Evolutionary conservation across 2,888 invertebrate species (phyloP).

Genomic region (Lydus trimaculatus): DNA sequence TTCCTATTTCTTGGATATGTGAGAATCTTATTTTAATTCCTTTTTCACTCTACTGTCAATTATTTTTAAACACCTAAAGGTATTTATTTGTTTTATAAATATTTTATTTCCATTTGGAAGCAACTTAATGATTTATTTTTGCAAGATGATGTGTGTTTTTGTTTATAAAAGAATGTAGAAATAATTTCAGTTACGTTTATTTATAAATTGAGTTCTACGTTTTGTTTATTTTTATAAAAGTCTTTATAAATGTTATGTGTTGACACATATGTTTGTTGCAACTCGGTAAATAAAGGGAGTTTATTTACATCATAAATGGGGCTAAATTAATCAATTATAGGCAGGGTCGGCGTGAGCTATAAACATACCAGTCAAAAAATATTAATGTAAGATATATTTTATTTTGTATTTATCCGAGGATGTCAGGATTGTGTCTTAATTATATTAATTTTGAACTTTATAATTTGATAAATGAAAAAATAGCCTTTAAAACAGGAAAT

Average conservation of each 20-base stretch:
- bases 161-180: conserved; percentile 39
- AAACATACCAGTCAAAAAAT: too few species aligned
- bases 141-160: conserved; percentile 47
- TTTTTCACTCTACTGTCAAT: too few species aligned
- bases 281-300: not conserved
- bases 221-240: conserved; percentile 28
- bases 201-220: conserved; percentile 17
- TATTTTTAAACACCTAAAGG: not conserved
- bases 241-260: conserved; percentile 29
- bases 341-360: too few species aligned
- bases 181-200: conserved; percentile 25
- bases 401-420: too few species aligned
- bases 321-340: not conserved
- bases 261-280: conserved; percentile 33
- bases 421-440: too few species aligned
- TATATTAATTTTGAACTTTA: too few species aligned
- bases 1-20: not conserved
- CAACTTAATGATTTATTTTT: conserved; percentile 51
- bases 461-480: too few species aligned
- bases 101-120: conserved; percentile 14
- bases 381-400: too few species aligned
- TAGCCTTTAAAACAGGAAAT: too few species aligned
- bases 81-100: not conserved
- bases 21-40: not conserved
- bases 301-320: conserved; percentile 3